These are phyloP conservation scores for Sarcophaga carnaria DNA, from an alignment of 2,888 invertebrate genomes.

Conservation along the genomic window DNA sequence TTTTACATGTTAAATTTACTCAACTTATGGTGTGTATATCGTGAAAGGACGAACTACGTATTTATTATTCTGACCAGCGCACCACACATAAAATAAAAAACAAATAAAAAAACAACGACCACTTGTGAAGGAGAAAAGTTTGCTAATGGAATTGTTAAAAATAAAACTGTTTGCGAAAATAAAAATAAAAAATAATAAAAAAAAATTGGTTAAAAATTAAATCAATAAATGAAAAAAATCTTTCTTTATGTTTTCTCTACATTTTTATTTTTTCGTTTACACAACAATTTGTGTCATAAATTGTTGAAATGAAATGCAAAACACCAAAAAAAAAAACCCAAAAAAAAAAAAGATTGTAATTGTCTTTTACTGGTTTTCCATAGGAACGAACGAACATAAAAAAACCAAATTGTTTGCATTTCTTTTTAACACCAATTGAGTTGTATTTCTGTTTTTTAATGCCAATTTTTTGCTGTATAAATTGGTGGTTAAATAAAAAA, in stretches of 20 bases:
- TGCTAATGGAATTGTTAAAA: too few species aligned
- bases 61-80: too few species aligned
- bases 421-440: neutral
- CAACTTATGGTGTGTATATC: too few species aligned
- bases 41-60: too few species aligned
- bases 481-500: neutral
- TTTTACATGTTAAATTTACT: too few species aligned
- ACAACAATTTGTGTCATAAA: conserved; percentile 14
- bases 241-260: too few species aligned
- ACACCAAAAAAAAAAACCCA: neutral
- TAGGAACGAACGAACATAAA: conserved; percentile 3
- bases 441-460: neutral
- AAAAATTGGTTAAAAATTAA: neutral
- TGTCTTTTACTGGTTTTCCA: conserved; percentile 22
- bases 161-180: too few species aligned
- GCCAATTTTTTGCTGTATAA: neutral
- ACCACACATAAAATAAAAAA: too few species aligned
- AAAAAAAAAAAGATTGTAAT: neutral
- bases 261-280: neutral
- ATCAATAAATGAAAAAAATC: neutral
- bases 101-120: too few species aligned
- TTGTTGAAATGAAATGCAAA: neutral
- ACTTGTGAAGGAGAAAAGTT: too few species aligned
- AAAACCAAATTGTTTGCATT: conserved; percentile 14
- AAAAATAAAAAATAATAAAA: too few species aligned